Evolutionary conservation across 2,113 vertebrate species (phyloP).

Genomic region (Triplophysa tibetana): DNA sequence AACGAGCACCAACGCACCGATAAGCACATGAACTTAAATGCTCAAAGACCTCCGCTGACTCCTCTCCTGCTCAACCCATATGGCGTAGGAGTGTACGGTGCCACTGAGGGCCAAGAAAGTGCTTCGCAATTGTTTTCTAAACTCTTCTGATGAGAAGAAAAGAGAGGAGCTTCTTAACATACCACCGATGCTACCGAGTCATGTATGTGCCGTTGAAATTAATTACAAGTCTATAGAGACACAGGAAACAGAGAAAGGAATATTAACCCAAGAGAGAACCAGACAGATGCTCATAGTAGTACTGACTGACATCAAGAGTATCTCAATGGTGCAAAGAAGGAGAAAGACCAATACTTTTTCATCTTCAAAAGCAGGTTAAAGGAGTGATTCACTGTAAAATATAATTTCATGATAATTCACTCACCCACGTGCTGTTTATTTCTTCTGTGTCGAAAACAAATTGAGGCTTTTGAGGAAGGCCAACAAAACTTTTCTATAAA

Average conservation of each 20-base stretch:
- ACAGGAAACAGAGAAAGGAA: slow-evolving; percentile 7
- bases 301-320: slow-evolving; percentile 12
- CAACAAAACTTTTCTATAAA: too few species aligned
- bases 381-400: too few species aligned
- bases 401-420: too few species aligned
- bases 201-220: slow-evolving; percentile 12
- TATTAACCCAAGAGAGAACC: neutral
- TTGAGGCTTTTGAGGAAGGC: too few species aligned
- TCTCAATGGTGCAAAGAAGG: neutral
- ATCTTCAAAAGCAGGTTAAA: too few species aligned
- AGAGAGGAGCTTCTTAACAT: slow-evolving; percentile 5
- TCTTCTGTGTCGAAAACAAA: too few species aligned
- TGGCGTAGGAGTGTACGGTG: slow-evolving; percentile 43
- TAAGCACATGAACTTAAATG: slow-evolving; percentile 55
- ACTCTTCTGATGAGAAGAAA: slow-evolving; percentile 21
- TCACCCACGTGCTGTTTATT: too few species aligned
- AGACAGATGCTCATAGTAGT: neutral
- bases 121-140: slow-evolving; percentile 43
- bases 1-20: slow-evolving; percentile 35
- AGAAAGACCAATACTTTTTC: neutral
- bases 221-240: slow-evolving; percentile 58
- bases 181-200: slow-evolving; percentile 23
- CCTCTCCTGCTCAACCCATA: slow-evolving; percentile 53
- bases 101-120: slow-evolving; percentile 33
- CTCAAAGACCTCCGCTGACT: slow-evolving; percentile 43